Base-by-base conservation (phyloP, 2,888 invertebrate genomes). In the Dusona sp. region DNA sequence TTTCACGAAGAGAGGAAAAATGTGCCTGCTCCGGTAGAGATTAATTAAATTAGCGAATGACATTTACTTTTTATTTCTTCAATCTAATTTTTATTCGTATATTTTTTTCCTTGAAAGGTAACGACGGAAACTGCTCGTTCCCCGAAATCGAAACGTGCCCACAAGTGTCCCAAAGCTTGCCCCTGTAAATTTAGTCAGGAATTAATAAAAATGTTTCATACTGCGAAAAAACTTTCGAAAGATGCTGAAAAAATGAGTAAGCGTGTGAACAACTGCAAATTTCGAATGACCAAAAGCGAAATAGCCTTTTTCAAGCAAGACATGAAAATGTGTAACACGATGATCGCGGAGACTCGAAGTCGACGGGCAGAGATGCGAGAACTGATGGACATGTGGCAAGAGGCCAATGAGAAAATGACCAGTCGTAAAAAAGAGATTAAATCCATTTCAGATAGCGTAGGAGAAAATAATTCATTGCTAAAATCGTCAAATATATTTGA, bases 361-460 rank as follows among this genome's bases (percentile, higher is more conserved):
- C 80, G 85, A 22, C 51, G 84, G n/a, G 83, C 87, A 3, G 87
- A 87, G 54, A 83, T 87, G 86, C 29, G 79, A 29, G 81, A 84
- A 82, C 25, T 84, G 65, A 87, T 74, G 84, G 84, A 88, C 38
- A 84, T 88, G 88, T 88, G 88, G 88, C 87, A 83, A 74, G 88
- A 88, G 48, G 79, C 85, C 11, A 88, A 84, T 57, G 87, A 87
- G n/a, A 88, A 87, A 48, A 65, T 88, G 16, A 13, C 65, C 7
- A 19, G 64, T 19, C 79, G 72, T 13, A 83, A 83, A 45, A 84
- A 65, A 68, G 87, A 88, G 33, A 83, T 87, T 13, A 16, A 65
- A 73, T 68, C 68, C n/a, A 85, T 83, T 25, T 33, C 51, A 38
- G 83, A 83, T 11, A 73, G 38, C 19, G 87, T 88, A 79, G 54